These are phyloP conservation scores for Drosophila nr. fundita DNA, from an alignment of 2,888 invertebrate genomes.

Conservation along the genomic window DNA sequence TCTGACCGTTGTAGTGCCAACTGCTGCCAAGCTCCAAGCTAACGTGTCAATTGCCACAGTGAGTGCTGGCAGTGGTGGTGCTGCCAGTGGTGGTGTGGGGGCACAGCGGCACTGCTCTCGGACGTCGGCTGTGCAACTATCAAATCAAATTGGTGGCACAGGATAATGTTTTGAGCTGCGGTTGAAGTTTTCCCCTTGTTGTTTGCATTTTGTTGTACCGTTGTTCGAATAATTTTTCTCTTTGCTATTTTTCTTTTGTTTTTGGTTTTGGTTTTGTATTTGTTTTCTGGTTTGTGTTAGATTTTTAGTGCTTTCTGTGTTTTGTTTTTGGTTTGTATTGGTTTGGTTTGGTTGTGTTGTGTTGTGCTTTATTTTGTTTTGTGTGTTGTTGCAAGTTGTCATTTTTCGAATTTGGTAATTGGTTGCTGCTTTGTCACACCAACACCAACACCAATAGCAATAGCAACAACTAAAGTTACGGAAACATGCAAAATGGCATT, in stretches of 20 bases:
- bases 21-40: slow-evolving; percentile 74
- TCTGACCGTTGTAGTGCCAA: slow-evolving; percentile 68
- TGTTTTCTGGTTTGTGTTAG: slow-evolving; percentile 28
- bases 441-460: slow-evolving; percentile 37
- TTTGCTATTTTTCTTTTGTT: slow-evolving; percentile 8
- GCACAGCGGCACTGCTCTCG: slow-evolving; percentile 27
- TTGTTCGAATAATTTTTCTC: slow-evolving; percentile 45
- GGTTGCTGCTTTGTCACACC: slow-evolving; percentile 79
- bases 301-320: slow-evolving; percentile 49
- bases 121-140: slow-evolving; percentile 73
- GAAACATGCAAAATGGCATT: slow-evolving; percentile 74
- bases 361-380: slow-evolving; percentile 29
- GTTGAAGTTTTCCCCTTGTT: slow-evolving; percentile 63
- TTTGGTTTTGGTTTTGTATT: not conserved
- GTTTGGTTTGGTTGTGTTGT: slow-evolving; percentile 28
- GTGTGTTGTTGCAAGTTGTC: slow-evolving; percentile 75
- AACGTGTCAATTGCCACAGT: slow-evolving; percentile 72
- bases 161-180: slow-evolving; percentile 80
- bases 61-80: slow-evolving; percentile 11
- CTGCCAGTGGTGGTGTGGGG: slow-evolving; percentile 1
- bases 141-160: slow-evolving; percentile 81
- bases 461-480: slow-evolving; percentile 31
- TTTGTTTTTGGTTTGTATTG: slow-evolving; percentile 39
- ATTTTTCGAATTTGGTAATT: slow-evolving; percentile 80
- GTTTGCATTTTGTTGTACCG: slow-evolving; percentile 44